phyloP scores from a whole-genome alignment of 2,113 vertebrate species.

The Uria lomvia region DNA sequence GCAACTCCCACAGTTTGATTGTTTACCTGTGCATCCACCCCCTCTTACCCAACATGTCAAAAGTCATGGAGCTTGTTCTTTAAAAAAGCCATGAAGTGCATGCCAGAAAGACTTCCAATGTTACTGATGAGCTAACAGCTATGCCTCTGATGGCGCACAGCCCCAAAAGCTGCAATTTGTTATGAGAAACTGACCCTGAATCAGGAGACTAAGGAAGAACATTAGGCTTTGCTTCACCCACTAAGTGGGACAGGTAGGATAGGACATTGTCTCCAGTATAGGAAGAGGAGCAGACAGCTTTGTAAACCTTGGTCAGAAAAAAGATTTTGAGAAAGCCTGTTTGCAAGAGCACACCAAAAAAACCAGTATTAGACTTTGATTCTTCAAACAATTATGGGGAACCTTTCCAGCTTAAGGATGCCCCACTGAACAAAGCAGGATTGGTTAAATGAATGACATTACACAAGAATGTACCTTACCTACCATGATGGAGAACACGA shows the following conservation, averaged over 20 bases:
- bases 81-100: not conserved
- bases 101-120: not conserved
- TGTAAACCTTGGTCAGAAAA: not conserved
- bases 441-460: not conserved
- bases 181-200: not conserved
- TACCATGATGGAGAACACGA: not conserved
- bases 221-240: not conserved
- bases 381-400: not conserved
- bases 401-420: not conserved
- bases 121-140: not conserved
- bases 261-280: not conserved
- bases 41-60: constrained; percentile 53
- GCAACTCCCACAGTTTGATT: not conserved
- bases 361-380: not conserved
- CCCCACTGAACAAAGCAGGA: not conserved
- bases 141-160: not conserved
- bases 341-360: not conserved
- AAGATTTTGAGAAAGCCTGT: not conserved
- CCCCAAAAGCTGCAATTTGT: not conserved
- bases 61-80: constrained; percentile 11
- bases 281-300: not conserved
- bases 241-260: not conserved
- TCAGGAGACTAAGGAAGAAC: not conserved
- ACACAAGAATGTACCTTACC: not conserved
- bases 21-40: constrained; percentile 48